phyloP scores from a whole-genome alignment of 2,797 vertebrate species.

The Sparus aurata region DNA sequence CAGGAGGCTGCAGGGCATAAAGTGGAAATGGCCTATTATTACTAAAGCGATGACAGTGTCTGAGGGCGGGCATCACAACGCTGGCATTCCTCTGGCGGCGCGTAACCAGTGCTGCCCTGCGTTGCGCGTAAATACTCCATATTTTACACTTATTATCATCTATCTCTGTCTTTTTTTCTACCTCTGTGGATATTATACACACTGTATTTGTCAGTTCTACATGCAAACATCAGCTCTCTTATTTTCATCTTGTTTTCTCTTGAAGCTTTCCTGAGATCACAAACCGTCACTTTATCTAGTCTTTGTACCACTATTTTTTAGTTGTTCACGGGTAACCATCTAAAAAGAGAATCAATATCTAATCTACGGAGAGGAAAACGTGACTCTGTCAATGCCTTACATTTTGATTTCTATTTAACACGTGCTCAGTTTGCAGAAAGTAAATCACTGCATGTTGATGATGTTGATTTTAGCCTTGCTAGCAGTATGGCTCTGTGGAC shows the following conservation, averaged over 20 bases:
- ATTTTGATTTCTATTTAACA: neutral
- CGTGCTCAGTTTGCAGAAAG: neutral
- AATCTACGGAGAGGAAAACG: too few species aligned
- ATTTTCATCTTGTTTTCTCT: neutral
- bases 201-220: fast-evolving
- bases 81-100: constrained; percentile 61
- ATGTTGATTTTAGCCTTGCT: neutral
- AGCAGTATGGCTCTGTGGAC: neutral
- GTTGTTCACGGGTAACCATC: neutral
- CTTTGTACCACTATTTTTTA: neutral
- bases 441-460: neutral
- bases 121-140: neutral
- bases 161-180: neutral
- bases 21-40: constrained; percentile 74
- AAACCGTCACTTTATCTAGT: neutral
- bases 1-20: constrained; percentile 57
- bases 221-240: neutral
- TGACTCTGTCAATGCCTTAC: too few species aligned
- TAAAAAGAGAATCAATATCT: too few species aligned
- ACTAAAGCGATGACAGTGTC: constrained; percentile 72
- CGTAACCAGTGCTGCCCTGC: constrained; percentile 26
- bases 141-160: constrained; percentile 2
- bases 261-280: neutral
- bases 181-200: neutral
- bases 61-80: constrained; percentile 51